Evolutionary conservation across 2,888 invertebrate genomes (phyloP).

Genomic region (Lingula anatina): DNA sequence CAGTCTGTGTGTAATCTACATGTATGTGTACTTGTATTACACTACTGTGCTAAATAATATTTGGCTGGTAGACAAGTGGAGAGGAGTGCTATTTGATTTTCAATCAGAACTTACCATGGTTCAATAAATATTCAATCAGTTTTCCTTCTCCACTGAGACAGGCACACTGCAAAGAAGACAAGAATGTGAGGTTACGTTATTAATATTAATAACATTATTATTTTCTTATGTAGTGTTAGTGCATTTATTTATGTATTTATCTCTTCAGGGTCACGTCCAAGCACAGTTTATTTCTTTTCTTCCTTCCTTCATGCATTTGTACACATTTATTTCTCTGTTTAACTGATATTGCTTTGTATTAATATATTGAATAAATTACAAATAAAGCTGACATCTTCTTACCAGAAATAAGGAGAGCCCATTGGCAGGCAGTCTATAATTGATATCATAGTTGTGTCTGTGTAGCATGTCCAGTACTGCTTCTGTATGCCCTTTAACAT

Average conservation of each 20-base stretch:
- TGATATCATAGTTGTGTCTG: slow-evolving; percentile 19
- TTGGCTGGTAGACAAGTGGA: no score
- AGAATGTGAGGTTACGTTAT: not conserved
- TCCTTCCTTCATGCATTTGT: no score
- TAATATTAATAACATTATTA: no score
- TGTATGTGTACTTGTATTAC: no score
- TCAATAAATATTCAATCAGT: slow-evolving; percentile 19
- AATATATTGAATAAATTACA: not conserved
- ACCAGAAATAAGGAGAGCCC: slow-evolving; percentile 25
- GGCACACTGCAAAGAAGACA: not conserved
- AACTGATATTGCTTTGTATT: not conserved
- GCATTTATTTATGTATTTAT: no score
- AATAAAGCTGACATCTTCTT: slow-evolving; percentile 2
- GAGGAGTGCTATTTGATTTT: no score
- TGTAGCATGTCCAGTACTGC: slow-evolving; percentile 18
- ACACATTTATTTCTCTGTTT: no score
- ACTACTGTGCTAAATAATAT: no score
- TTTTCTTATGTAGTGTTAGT: no score
- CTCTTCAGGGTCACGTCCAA: no score
- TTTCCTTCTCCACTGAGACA: slow-evolving; percentile 14
- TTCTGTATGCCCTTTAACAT: slow-evolving; percentile 20
- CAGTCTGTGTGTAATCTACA: slow-evolving; percentile 4
- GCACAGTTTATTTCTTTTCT: no score
- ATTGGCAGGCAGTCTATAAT: slow-evolving; percentile 18
- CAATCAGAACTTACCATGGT: slow-evolving; percentile 22